Base-by-base conservation (phyloP, 2,113 vertebrate species). In the Paralichthys olivaceus region DNA sequence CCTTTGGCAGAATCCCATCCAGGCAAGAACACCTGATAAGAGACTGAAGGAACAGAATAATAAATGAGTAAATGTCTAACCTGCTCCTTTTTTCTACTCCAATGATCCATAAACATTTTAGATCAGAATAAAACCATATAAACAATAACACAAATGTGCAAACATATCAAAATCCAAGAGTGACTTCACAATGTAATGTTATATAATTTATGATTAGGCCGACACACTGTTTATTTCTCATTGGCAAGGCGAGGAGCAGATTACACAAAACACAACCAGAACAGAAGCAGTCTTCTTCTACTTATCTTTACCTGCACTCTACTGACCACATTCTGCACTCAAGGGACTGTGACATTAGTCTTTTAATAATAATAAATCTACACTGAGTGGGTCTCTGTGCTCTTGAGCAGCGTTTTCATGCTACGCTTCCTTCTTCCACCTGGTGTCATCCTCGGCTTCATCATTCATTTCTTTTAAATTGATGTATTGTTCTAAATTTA, bases 261-360 rank as follows among this genome's bases (percentile, higher is more conserved):
- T 74, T 84, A 88, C 32, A 81, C 84, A 78, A 79, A 79, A 55
- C 69, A 74, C 22, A 72, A 28, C 79, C 51, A 55, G 32, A 79
- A 56, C 43, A 47, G 49, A 65, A 60, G 59, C 4, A 12, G 47
- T 65, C 19, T 55, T 53, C 53, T 59, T 47, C 69, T 75, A 63
- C 23, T 55, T 28, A 25, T 57, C 8, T 66, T 77, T 76, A 80
- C 66, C 83, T 77, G 51, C 4, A 67, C 45, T 77, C 49, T 49
- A 65, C 67, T 88, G 85, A 72, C 22, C 70, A 72, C 71, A 84
- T 84, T 84, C 79, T 86, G 79, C n/a, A 75, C 80, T 85, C 84
- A 77, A 53, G 57, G 19, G 11, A 63, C 25, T 61, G n/a, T 22
- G 26, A 55, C 22, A 40, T 51, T 22, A 25, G 11, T 2, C 12